A percentile compares a stretch with the other conserved stretches of the same genome.
Evolutionary conservation across 2,888 invertebrate genomes (phyloP).

Genomic region (Saturnia japonica): DNA sequence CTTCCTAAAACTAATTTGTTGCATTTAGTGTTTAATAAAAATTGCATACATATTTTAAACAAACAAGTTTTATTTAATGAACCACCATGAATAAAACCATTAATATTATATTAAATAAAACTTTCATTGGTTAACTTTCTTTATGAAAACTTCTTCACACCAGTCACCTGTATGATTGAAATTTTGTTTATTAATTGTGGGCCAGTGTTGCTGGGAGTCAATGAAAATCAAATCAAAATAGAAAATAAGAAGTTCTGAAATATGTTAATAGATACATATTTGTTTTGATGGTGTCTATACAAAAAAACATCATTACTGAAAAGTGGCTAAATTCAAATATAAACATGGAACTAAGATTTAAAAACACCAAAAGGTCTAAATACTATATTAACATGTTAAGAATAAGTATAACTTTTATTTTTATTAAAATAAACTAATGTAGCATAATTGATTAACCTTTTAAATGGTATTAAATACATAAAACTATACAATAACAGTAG

Average conservation of each 20-base stretch:
- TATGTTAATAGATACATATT: background rate
- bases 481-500: too few relatives aligned
- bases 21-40: conserved; percentile 81
- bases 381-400: background rate
- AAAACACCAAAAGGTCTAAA: background rate
- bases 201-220: background rate
- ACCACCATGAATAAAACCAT: background rate
- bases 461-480: too few relatives aligned
- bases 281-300: background rate
- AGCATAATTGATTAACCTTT: too few relatives aligned
- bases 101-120: background rate
- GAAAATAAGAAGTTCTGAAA: background rate
- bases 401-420: background rate
- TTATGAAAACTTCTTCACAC: conserved; percentile 2
- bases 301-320: background rate
- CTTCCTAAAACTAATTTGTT: conserved; percentile 76
- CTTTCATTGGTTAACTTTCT: background rate
- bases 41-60: conserved; percentile 79
- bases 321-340: background rate
- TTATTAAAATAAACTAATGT: background rate
- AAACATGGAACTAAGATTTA: background rate
- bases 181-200: background rate
- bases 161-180: conserved; percentile 15
- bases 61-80: conserved; percentile 43
- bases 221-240: background rate